phyloP scores from a whole-genome alignment of 2,113 vertebrate species.

The Orthochromis indermauri region DNA sequence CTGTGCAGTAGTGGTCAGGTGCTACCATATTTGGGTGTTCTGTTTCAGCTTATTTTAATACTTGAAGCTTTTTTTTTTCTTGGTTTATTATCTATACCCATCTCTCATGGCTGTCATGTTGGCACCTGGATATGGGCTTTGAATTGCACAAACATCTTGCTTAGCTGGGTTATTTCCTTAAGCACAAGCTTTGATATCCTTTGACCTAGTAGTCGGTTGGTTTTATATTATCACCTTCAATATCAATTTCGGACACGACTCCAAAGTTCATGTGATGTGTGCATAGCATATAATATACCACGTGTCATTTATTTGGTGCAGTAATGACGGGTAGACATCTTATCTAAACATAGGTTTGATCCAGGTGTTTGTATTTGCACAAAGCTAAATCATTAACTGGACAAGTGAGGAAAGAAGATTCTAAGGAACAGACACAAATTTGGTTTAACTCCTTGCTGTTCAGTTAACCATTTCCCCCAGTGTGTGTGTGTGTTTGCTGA shows the following conservation, averaged over 20 bases:
- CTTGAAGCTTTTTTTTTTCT: background rate
- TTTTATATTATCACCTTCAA: background rate
- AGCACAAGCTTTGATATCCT: background rate
- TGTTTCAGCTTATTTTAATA: background rate
- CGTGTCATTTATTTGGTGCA: background rate
- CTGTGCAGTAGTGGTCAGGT: background rate
- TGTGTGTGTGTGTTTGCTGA: background rate
- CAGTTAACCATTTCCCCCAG: background rate
- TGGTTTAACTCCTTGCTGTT: background rate
- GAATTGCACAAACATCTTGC: background rate
- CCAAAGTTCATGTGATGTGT: background rate
- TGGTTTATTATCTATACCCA: background rate
- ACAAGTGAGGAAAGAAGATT: background rate
- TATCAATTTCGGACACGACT: background rate
- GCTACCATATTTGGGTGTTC: background rate
- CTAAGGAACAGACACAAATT: background rate
- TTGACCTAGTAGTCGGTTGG: background rate
- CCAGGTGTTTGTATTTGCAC: constrained; percentile 1
- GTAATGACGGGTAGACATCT: background rate
- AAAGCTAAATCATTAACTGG: constrained; percentile 38
- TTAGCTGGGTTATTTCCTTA: background rate
- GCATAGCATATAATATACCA: background rate
- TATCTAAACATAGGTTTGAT: background rate
- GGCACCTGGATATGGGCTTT: background rate
- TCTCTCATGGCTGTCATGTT: background rate